Evolutionary conservation across 1,140 invertebrate genomes (phyloP), one percentile per base, ranked within the genome.

Genomic region (Drepana arcuata): DNA sequence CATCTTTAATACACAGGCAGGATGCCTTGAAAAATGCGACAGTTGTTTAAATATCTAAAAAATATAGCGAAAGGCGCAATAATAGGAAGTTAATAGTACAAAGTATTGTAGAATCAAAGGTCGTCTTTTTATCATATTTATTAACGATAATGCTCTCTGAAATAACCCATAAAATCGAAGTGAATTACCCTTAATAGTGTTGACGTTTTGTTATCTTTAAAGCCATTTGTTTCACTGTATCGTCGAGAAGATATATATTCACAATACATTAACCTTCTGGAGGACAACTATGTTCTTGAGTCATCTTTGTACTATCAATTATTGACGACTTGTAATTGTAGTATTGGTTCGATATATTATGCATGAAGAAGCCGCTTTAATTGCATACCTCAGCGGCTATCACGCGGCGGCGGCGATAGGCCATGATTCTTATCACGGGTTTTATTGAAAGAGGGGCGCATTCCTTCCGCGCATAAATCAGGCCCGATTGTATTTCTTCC

Each of bases 381-480:
- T 77, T 77, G 63, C 69, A 68, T 73, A 48, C 52, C 48, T 49
- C 47, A 42, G 12, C 50, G 48, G 35, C 38, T 49, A 34, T 64
- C 50, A 61, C 64, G 60, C 60, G 51, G 64, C 55, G 44, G n/a
- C n/a, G n/a, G n/a, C n/a, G n/a, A 40, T 49, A 59, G 45, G 63
- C 74, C 67, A 79, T 79, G 74, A 73, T 73, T 79, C 74, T 79
- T 75, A 79, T 79, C 74, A 48, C 10, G 28, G 39, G 39, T 57
- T 61, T 75, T 79, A 79, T 79, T 79, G 74, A 79, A 77, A 77
- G 65, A 61, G 65, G 68, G 74, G 62, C 63, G 34, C 50, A 69
- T 72, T 75, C 74, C 71, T 60, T 65, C 67, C 58, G 40, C 46
- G 65, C 63, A 75, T 79, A 75, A 79, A 79, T 79, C 74, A 79